phyloP scores from a whole-genome alignment of 2,113 vertebrate genomes.

The Aegotheles bennettii region DNA sequence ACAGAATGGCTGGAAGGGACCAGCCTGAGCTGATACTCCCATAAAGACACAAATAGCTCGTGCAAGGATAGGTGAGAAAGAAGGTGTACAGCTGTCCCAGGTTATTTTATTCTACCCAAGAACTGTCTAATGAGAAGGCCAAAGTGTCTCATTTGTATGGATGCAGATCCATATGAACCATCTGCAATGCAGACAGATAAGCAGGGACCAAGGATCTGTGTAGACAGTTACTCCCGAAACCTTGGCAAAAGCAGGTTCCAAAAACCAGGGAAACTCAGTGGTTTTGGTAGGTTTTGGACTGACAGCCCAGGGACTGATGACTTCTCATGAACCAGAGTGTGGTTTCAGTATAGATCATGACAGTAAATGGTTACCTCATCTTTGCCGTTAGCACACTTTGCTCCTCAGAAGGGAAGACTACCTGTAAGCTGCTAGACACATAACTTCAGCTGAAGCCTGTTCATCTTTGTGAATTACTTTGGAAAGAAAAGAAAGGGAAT shows the following conservation, averaged over 20 bases:
- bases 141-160: not conserved
- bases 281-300: not conserved
- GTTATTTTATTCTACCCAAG: not conserved
- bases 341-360: not conserved
- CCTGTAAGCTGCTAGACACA: not conserved
- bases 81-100: not conserved
- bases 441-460: not conserved
- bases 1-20: not conserved
- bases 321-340: not conserved
- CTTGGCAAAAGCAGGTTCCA: not conserved
- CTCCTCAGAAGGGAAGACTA: not conserved
- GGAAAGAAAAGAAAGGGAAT: not conserved
- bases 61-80: not conserved
- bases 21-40: not conserved
- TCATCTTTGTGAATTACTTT: not conserved
- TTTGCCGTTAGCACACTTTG: not conserved
- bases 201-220: not conserved
- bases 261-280: not conserved
- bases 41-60: not conserved
- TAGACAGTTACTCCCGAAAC: not conserved
- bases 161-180: not conserved
- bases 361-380: not conserved
- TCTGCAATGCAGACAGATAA: not conserved
- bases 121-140: not conserved
- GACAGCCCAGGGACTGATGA: not conserved